Evolutionary conservation across 2,888 invertebrate species (phyloP), one percentile per base, ranked within the genome.

Genomic region (Cheilosia impressa): DNA sequence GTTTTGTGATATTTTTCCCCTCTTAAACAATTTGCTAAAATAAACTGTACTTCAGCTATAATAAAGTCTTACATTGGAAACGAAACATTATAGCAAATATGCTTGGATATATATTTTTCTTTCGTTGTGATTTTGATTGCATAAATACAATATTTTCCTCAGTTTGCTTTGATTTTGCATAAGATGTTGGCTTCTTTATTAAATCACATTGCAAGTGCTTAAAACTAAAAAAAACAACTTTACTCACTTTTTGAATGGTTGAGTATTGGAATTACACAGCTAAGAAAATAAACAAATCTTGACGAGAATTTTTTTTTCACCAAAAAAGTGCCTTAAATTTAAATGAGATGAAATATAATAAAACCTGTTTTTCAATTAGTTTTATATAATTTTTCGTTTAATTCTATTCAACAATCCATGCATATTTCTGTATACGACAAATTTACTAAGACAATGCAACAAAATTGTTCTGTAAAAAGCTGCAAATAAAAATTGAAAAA

Each of bases 111-210:
- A 58, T 24, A 52, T 63, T 24, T 52, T 52, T 24, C 27, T 34
- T 17, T 47, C 53, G 19, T 58, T 53, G n/a, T 52, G 52, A 19
- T 41, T 27, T 63, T 79, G 45, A 76, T 45, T 77, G 76, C 76
- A 76, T 13, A 24, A 22, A 31, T 41, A 34, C 58, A 22, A 22
- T 22, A 45, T 45, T 57, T 73, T 41, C 68, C 68, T 55, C 45
- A 31, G 17, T 78, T 80, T 58, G 58, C 58, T 72, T 79, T 66
- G 7, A 52, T 53, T 76, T 77, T 85, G 85, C 85, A 81, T 77
- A 85, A 85, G 85, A 81, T 85, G 80, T 80, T 85, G 85, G 85
- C 85, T 85, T 85, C 85, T 85, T 80, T 80, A 66, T 72, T 63
- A 68, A 80, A 66, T 71, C 69, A 84, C 60, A 63, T 66, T 72